Percentiles rank a stretch among this genome's conserved stretches.
phyloP scores from a whole-genome alignment of 2,888 invertebrate genomes.

The Rhingia rostrata region DNA sequence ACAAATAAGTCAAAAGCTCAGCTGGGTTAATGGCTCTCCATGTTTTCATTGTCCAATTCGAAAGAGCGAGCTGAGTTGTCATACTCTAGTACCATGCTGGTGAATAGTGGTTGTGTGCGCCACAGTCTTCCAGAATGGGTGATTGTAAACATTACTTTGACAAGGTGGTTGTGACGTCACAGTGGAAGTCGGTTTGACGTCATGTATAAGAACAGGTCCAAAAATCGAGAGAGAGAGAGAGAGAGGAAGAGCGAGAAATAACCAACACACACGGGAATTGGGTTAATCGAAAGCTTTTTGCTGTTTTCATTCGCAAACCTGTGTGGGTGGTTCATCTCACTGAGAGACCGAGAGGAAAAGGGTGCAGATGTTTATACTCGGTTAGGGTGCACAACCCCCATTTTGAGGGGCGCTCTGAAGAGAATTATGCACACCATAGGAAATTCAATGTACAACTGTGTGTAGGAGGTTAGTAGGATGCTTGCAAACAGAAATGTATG shows the following conservation, averaged over 20 bases:
- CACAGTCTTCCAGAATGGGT: neutral
- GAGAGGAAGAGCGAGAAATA: slow-evolving; percentile 6
- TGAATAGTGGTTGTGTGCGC: neutral
- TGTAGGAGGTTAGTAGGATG: slow-evolving; percentile 68
- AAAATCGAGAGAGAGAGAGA: neutral
- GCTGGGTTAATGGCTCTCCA: slow-evolving; percentile 21
- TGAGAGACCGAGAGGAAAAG: slow-evolving; percentile 16
- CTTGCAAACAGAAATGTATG: slow-evolving; percentile 44
- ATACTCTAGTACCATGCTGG: slow-evolving; percentile 32
- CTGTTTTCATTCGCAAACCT: neutral
- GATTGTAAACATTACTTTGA: slow-evolving; percentile 67
- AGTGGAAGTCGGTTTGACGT: slow-evolving; percentile 58
- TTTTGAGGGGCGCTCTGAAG: neutral
- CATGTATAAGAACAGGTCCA: slow-evolving; percentile 44
- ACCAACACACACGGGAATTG: slow-evolving; percentile 55
- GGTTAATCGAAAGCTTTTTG: slow-evolving; percentile 66
- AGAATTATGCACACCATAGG: slow-evolving; percentile 27
- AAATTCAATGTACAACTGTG: slow-evolving; percentile 27
- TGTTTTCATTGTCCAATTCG: slow-evolving; percentile 37
- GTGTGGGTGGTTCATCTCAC: slow-evolving; percentile 23
- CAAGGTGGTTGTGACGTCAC: slow-evolving; percentile 61
- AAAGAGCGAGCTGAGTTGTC: slow-evolving; percentile 42
- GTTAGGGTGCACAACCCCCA: slow-evolving; percentile 31
- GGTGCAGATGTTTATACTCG: slow-evolving; percentile 4
- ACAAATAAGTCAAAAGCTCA: slow-evolving; percentile 40